Evolutionary conservation across 2,888 invertebrate species (phyloP).

Genomic region (Erpobdella octoculata): DNA sequence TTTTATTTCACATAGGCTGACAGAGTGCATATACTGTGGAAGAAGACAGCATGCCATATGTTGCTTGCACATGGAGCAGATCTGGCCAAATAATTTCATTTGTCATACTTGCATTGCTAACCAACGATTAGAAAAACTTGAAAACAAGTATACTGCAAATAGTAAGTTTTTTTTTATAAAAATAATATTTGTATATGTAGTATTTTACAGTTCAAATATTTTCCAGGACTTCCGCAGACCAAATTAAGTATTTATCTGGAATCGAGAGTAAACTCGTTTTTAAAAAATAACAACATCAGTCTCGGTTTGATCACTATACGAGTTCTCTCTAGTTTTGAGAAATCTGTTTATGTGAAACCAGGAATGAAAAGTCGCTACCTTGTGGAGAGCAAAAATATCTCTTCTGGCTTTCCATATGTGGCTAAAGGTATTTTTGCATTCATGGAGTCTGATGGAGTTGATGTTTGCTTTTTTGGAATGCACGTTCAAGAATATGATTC

Average conservation of each 20-base stretch:
- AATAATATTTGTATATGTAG: too few species aligned
- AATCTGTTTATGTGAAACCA: conserved; percentile 93
- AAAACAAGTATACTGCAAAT: conserved; percentile 94
- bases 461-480: conserved; percentile 99
- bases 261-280: conserved; percentile 88
- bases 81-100: conserved; percentile 57
- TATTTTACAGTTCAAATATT: too few species aligned
- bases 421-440: conserved; percentile 98
- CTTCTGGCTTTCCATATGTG: conserved; percentile 85
- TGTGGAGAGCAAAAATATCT: conserved; percentile 61
- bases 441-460: conserved; percentile 94
- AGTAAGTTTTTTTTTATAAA: conserved; percentile 58
- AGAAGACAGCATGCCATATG: conserved; percentile 96
- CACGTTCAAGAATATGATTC: conserved; percentile 99
- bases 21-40: conserved; percentile 88
- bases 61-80: conserved; percentile 86
- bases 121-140: conserved; percentile 80
- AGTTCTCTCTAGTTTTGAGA: conserved; percentile 95
- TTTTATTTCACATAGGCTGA: too few species aligned
- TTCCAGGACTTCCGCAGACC: conserved; percentile 66
- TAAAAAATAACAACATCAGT: conserved; percentile 86
- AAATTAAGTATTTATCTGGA: conserved; percentile 94
- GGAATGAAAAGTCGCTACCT: conserved; percentile 53
- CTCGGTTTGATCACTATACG: conserved; percentile 95
- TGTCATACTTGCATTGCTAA: conserved; percentile 93